Evolutionary conservation across 2,888 invertebrate species (phyloP).

Genomic region (Creontiades dilutus): DNA sequence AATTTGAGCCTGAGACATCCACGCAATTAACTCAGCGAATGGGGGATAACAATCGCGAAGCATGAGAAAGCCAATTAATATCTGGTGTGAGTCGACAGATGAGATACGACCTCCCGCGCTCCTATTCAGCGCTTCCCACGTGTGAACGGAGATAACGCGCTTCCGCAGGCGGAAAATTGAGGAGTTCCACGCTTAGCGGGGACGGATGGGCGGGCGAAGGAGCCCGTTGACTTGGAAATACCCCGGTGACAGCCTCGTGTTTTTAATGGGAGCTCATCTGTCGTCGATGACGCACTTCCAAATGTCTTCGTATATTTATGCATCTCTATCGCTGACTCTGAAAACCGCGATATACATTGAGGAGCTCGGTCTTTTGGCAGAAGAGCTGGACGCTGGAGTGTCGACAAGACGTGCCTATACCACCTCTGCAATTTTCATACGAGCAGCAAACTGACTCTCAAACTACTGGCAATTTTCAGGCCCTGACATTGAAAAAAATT

Average conservation of each 20-base stretch:
- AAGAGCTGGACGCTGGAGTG: too few relatives aligned
- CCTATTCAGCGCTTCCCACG: constrained; percentile 30
- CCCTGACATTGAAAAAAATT: too few relatives aligned
- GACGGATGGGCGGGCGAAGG: background rate
- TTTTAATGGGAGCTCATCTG: constrained; percentile 21
- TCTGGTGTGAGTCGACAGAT: constrained; percentile 40
- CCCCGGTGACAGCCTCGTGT: background rate
- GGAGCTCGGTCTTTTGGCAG: too few relatives aligned
- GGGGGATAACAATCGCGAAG: constrained; percentile 34
- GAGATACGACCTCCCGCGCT: constrained; percentile 39
- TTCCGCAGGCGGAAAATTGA: constrained; percentile 37
- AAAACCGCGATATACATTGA: too few relatives aligned
- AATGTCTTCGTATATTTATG: too few relatives aligned
- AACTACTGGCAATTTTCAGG: too few relatives aligned
- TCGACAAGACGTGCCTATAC: too few relatives aligned
- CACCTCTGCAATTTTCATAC: too few relatives aligned
- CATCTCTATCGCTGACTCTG: too few relatives aligned
- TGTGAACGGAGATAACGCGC: constrained; percentile 49
- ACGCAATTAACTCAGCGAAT: constrained; percentile 4
- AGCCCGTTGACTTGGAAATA: constrained; percentile 11
- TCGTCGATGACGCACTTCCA: background rate
- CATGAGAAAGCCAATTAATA: constrained; percentile 29
- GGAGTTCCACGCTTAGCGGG: background rate
- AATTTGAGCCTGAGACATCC: background rate
- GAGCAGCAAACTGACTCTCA: too few relatives aligned